phyloP scores from a whole-genome alignment of 1,140 invertebrate species.

The Eurosta solidaginis region DNA sequence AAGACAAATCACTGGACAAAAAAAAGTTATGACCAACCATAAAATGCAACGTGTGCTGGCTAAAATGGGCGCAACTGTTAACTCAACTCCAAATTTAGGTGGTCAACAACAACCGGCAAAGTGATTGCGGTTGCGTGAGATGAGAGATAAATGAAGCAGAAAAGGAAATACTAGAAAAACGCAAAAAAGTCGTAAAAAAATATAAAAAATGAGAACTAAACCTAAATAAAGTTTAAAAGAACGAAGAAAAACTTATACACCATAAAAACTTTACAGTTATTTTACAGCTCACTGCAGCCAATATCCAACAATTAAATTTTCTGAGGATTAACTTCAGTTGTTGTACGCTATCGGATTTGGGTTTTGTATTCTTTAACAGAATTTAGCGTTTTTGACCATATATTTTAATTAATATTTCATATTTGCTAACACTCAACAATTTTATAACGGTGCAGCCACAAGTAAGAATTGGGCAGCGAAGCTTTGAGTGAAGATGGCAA shows the following conservation, averaged over 20 bases:
- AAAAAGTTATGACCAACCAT: background rate
- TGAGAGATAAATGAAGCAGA: background rate
- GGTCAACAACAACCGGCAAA: background rate
- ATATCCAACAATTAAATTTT: background rate
- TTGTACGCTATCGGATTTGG: background rate
- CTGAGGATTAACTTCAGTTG: background rate
- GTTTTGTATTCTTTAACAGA: background rate
- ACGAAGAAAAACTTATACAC: background rate
- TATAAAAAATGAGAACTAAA: background rate
- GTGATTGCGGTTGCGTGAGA: background rate
- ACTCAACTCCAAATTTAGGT: background rate
- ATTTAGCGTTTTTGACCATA: background rate
- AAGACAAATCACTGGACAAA: conserved; percentile 16
- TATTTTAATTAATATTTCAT: background rate
- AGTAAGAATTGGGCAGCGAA: background rate
- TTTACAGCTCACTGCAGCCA: too few species aligned
- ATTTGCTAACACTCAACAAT: background rate
- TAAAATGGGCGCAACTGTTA: background rate
- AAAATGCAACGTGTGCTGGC: background rate
- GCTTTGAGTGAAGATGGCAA: background rate
- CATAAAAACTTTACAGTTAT: background rate
- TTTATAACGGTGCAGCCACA: background rate
- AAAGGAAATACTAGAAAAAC: too few species aligned
- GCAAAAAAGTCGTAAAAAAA: too few species aligned
- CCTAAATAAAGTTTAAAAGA: background rate